Evolutionary conservation across 1,140 invertebrate species (phyloP).

Genomic region (Tribolium castaneum): DNA sequence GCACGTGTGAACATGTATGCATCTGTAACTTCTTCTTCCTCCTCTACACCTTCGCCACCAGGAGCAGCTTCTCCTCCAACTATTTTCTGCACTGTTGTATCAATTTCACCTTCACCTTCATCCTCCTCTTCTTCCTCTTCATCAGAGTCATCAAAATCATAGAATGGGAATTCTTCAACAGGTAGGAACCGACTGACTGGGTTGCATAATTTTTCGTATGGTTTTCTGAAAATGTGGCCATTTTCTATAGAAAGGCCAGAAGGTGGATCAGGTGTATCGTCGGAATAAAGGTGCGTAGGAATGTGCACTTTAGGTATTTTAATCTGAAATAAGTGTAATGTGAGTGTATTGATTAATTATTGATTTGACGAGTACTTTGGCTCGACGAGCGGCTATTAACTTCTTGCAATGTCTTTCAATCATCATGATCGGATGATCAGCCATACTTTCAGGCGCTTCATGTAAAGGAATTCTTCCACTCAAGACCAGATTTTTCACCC

Average conservation of each 20-base stretch:
- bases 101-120: slow-evolving; percentile 50
- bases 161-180: background rate
- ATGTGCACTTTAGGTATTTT: slow-evolving; percentile 61
- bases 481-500: slow-evolving; percentile 75
- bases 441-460: slow-evolving; percentile 73
- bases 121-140: slow-evolving; percentile 53
- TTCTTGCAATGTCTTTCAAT: slow-evolving; percentile 73
- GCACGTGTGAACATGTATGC: slow-evolving; percentile 68
- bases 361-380: slow-evolving; percentile 64
- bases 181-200: slow-evolving; percentile 52
- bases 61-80: background rate
- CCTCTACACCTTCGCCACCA: slow-evolving; percentile 14
- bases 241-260: slow-evolving; percentile 61
- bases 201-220: slow-evolving; percentile 55
- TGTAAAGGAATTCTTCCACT: slow-evolving; percentile 71
- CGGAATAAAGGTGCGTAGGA: slow-evolving; percentile 61
- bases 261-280: slow-evolving; percentile 63
- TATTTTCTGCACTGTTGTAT: background rate
- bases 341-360: background rate
- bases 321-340: slow-evolving; percentile 50
- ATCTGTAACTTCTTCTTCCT: slow-evolving; percentile 64
- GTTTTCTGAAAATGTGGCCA: slow-evolving; percentile 58
- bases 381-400: slow-evolving; percentile 67
- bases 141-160: background rate
- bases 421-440: slow-evolving; percentile 74